Evolutionary conservation across 2,888 invertebrate genomes (phyloP), one percentile per base, ranked within the genome.

Genomic region (Tachystola acroxantha): DNA sequence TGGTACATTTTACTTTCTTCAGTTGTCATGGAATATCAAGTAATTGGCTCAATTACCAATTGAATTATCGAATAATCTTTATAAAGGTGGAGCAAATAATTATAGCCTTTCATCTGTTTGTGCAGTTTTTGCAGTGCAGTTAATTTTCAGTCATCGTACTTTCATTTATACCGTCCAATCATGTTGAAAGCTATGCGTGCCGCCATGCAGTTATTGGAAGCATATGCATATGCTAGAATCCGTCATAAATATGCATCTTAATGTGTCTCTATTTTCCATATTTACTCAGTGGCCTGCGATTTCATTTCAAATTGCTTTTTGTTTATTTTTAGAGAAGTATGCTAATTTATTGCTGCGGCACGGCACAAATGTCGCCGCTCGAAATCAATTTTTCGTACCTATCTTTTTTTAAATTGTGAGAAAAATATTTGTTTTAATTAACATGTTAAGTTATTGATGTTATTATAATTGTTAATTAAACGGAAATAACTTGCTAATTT

Each of bases 151-250:
- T 27, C 12, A 7, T n/a, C 27, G 27, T 27, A 43, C 48, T 46
- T 42, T 43, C 43, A 36, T 45, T 46, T 42, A 32, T 31, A 38
- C 24, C 30, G 36, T 36, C 30, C 37, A 43, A 48, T 46, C 39
- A 40, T 41, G 42, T 42, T 31, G 52, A 53, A 48, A 46, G 46
- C 41, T 12, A 11, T 24, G 43, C 42, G 37, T 42, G 41, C 39
- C 42, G 37, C 37, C 37, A 34, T 12, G 32, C 14, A 35, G 33
- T 32, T 31, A 32, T 28, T 25, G 10, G 13, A 16, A 9, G 32
- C 42, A 40, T 33, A 42, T 24, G 20, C 24, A 30, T 30, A 34
- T 12, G 19, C 10, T n/a, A 1, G 24, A 22, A 9, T 22, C 4
- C n/a, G n/a, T 24, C 24, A 30, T 36, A 30, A 24, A 30, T 36